A percentile compares a stretch with the other conserved stretches of the same genome.
These are phyloP conservation scores for Atta colombica DNA, from an alignment of 1,140 invertebrate species.

Conservation along the genomic window DNA sequence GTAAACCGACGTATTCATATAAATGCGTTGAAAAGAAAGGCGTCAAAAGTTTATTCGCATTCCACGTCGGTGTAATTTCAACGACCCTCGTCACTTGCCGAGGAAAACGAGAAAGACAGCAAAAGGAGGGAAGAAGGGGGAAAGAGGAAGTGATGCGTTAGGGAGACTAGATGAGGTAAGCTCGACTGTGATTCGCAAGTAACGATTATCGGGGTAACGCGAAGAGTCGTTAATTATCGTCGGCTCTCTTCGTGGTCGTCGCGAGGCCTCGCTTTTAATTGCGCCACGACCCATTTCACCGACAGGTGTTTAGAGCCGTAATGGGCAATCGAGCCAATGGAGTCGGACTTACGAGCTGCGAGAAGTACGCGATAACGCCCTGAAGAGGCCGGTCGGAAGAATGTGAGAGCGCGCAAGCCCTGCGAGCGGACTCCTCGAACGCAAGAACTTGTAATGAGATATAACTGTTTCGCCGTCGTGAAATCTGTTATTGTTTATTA, in stretches of 20 bases:
- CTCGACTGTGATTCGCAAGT: constrained; percentile 76
- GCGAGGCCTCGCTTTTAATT: constrained; percentile 73
- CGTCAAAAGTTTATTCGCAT: constrained; percentile 27
- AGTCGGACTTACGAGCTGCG: constrained; percentile 48
- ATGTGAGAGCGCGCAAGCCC: background rate
- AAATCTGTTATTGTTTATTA: constrained; percentile 77
- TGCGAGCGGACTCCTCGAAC: constrained; percentile 8
- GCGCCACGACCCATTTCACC: constrained; percentile 77
- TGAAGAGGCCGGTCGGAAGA: constrained; percentile 50
- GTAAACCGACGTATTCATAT: background rate
- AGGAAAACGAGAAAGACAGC: background rate
- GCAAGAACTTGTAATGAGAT: constrained; percentile 74
- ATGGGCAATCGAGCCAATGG: constrained; percentile 62
- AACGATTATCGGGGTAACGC: constrained; percentile 77
- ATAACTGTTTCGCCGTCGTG: constrained; percentile 73
- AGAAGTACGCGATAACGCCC: constrained; percentile 55
- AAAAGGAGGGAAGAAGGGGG: background rate
- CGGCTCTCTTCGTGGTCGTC: constrained; percentile 53
- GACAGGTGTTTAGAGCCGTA: constrained; percentile 78
- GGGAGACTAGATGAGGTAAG: constrained; percentile 42
- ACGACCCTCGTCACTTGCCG: constrained; percentile 22
- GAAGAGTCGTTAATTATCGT: constrained; percentile 80
- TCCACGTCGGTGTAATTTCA: constrained; percentile 14
- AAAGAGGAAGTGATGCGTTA: background rate
- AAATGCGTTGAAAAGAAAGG: constrained; percentile 1